These are phyloP conservation scores for Candidula unifasciata DNA, from an alignment of 2,888 invertebrate genomes.

Conservation along the genomic window DNA sequence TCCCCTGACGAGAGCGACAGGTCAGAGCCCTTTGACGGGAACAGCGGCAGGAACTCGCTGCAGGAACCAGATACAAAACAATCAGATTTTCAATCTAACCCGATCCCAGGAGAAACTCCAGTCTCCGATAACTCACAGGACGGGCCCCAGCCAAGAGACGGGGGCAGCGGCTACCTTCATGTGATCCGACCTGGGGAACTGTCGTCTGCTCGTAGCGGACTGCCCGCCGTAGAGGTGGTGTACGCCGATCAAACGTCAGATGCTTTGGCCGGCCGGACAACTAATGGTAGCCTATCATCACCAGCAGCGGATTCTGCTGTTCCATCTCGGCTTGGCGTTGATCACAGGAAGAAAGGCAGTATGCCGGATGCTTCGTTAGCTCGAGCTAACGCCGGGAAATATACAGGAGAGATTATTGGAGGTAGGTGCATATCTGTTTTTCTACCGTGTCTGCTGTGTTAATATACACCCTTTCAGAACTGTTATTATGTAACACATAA, in stretches of 20 bases:
- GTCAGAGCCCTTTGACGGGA: not conserved
- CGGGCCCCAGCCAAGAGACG: not conserved
- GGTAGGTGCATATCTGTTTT: not conserved
- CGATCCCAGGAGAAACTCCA: not conserved
- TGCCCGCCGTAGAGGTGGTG: not conserved
- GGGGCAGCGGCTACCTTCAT: not conserved
- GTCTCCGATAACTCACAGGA: not conserved
- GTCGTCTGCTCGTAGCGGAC: not conserved
- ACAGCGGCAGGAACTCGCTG: not conserved
- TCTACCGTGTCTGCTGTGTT: too few relatives aligned
- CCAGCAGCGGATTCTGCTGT: not conserved
- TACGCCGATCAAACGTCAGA: not conserved
- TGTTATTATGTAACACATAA: too few relatives aligned
- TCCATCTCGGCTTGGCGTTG: not conserved
- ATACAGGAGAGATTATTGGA: not conserved
- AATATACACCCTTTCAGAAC: too few relatives aligned
- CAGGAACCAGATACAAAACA: not conserved
- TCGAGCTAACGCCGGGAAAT: not conserved
- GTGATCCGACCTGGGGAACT: constrained; percentile 9
- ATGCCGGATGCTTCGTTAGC: not conserved
- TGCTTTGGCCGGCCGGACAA: not conserved
- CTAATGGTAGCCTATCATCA: not conserved
- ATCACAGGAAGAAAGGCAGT: not conserved
- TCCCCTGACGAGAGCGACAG: not conserved
- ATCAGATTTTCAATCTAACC: not conserved